These are phyloP conservation scores for Antennarius striatus DNA, from an alignment of 2,113 vertebrate genomes.

Conservation along the genomic window DNA sequence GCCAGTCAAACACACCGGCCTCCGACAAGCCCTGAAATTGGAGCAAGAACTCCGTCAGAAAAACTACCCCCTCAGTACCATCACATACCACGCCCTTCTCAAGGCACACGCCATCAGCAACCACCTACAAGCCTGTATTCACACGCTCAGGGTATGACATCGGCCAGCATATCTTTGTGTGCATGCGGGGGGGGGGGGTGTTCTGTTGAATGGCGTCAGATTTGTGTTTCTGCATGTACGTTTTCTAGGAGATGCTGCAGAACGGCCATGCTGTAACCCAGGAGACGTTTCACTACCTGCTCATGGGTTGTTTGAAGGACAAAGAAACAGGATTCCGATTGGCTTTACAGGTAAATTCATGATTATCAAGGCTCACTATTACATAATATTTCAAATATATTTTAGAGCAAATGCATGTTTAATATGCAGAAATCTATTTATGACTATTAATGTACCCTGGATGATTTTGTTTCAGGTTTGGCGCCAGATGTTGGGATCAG, in stretches of 20 bases:
- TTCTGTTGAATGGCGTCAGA: background rate
- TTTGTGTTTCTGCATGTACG: background rate
- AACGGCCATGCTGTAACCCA: slow-evolving; percentile 84
- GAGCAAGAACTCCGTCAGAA: slow-evolving; percentile 83
- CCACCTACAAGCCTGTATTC: slow-evolving; percentile 84
- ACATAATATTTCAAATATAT: too few species aligned
- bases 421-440: too few species aligned
- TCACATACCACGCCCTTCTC: slow-evolving; percentile 89
- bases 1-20: slow-evolving; percentile 83
- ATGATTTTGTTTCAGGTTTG: slow-evolving; percentile 83
- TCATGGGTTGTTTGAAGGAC: slow-evolving; percentile 91
- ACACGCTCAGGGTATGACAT: slow-evolving; percentile 84
- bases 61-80: slow-evolving; percentile 81
- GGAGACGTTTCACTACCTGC: slow-evolving; percentile 90
- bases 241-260: slow-evolving; percentile 86
- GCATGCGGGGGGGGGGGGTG: background rate
- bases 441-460: too few species aligned
- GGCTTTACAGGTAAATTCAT: slow-evolving; percentile 84
- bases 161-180: background rate
- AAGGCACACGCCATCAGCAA: slow-evolving; percentile 86
- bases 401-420: too few species aligned
- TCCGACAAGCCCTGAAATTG: slow-evolving; percentile 86
- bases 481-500: slow-evolving; percentile 88
- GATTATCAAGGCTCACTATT: background rate
- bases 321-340: slow-evolving; percentile 85